phyloP scores from a whole-genome alignment of 53 echinoderm and acorn worm genomes.

The Hippasteria phrygiana region DNA sequence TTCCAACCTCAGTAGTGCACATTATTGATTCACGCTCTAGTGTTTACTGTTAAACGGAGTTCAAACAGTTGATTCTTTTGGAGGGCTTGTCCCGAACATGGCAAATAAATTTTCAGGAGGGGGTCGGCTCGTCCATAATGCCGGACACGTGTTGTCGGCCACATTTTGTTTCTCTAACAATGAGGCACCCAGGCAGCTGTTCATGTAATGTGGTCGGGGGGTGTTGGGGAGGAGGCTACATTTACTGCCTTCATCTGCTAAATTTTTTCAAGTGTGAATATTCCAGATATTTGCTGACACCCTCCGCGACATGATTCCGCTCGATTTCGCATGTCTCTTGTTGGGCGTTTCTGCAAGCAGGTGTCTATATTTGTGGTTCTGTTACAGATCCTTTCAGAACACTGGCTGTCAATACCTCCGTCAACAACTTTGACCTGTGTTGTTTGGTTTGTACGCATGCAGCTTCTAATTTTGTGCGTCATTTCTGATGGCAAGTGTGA shows the following conservation, averaged over 20 bases:
- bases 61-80: slow-evolving; percentile 69
- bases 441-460: neutral
- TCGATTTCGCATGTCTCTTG: neutral
- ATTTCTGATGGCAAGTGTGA: slow-evolving; percentile 1
- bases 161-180: too few species aligned
- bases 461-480: slow-evolving; percentile 21
- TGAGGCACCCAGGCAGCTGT: slow-evolving; percentile 34
- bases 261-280: too few species aligned
- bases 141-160: slow-evolving; percentile 38
- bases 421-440: slow-evolving; percentile 4
- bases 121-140: slow-evolving; percentile 25
- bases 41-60: slow-evolving; percentile 63
- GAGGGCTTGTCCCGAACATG: slow-evolving; percentile 55
- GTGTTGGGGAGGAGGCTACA: neutral
- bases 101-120: slow-evolving; percentile 48
- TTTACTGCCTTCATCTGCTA: too few species aligned
- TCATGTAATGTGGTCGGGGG: too few species aligned
- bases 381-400: neutral
- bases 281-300: slow-evolving; percentile 37
- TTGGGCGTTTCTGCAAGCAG: neutral
- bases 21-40: slow-evolving; percentile 69
- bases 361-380: slow-evolving; percentile 1
- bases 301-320: neutral
- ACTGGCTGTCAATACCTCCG: neutral
- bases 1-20: slow-evolving; percentile 55